Conservation (phyloP, 92 coral and sea anemone species). For the Zoanthus sociatus region DNA sequence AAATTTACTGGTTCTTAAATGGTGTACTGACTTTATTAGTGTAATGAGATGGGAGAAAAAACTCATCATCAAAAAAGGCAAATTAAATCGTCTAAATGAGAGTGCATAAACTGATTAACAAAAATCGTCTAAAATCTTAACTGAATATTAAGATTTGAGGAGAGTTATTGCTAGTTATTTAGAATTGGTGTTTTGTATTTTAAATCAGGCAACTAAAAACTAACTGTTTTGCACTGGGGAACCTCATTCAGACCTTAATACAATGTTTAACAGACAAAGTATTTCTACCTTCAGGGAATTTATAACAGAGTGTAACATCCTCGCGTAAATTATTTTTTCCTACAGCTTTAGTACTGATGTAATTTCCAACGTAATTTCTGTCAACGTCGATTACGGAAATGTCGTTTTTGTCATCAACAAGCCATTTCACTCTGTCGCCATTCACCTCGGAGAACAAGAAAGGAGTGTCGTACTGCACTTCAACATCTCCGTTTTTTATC, state of each 20-base stretch:
- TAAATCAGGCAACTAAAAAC: too few species aligned
- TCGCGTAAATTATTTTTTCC: constrained; percentile 58
- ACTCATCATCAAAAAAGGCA: too few species aligned
- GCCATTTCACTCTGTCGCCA: constrained; percentile 84
- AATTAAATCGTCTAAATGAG: too few species aligned
- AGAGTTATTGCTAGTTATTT: too few species aligned
- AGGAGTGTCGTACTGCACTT: constrained; percentile 66
- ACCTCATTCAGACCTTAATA: neutral
- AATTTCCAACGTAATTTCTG: constrained; percentile 61
- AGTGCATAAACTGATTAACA: too few species aligned
- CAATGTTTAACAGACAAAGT: neutral
- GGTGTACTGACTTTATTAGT: too few species aligned
- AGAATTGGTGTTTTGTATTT: too few species aligned
- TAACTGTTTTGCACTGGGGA: too few species aligned
- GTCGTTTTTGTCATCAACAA: constrained; percentile 30
- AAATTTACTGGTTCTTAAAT: too few species aligned
- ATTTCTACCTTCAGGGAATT: constrained; percentile 67
- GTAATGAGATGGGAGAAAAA: too few species aligned
- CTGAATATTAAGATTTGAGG: too few species aligned
- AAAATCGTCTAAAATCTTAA: too few species aligned
- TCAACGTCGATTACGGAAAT: constrained; percentile 52
- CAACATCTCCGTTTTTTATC: constrained; percentile 64
- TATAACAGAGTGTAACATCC: constrained; percentile 73
- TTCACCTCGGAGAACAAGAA: constrained; percentile 88
- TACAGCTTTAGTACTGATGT: constrained; percentile 80